Percentiles rank a stretch among this genome's conserved stretches.
Evolutionary conservation across 2,797 vertebrate species (phyloP).

Genomic region (Hippocampus kuda): DNA sequence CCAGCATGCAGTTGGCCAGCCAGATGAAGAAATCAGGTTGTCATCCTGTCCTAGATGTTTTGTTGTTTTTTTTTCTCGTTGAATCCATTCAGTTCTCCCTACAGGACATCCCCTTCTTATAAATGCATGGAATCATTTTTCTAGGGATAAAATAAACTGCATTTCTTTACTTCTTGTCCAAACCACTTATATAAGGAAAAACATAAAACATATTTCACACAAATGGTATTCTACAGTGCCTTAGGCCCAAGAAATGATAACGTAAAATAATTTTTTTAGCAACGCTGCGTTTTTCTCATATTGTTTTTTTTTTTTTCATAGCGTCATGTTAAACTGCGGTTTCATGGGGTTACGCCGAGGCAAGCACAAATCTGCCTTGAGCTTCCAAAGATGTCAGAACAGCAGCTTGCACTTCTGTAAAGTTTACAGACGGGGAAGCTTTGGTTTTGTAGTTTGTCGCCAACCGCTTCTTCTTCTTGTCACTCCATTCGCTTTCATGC

Average conservation of each 20-base stretch:
- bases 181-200: background rate
- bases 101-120: background rate
- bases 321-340: constrained; percentile 41
- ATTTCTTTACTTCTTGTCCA: background rate
- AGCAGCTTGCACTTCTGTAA: constrained; percentile 17
- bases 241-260: background rate
- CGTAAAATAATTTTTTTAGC: constrained; percentile 17
- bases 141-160: background rate
- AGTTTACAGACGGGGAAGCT: constrained; percentile 31
- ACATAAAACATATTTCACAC: background rate
- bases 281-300: constrained; percentile 20
- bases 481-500: constrained; percentile 38
- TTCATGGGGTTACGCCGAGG: constrained; percentile 35
- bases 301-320: constrained; percentile 28
- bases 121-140: background rate
- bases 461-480: constrained; percentile 28
- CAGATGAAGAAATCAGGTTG: constrained; percentile 24
- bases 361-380: constrained; percentile 38
- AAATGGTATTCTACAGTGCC: constrained; percentile 6
- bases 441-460: constrained; percentile 33
- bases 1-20: constrained; percentile 15
- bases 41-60: constrained; percentile 1
- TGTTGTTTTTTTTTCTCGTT: background rate
- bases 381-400: constrained; percentile 33
- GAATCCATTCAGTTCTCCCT: constrained; percentile 10